Evolutionary conservation across 2,888 invertebrate genomes (phyloP).

Genomic region (Deilephila porcellus): DNA sequence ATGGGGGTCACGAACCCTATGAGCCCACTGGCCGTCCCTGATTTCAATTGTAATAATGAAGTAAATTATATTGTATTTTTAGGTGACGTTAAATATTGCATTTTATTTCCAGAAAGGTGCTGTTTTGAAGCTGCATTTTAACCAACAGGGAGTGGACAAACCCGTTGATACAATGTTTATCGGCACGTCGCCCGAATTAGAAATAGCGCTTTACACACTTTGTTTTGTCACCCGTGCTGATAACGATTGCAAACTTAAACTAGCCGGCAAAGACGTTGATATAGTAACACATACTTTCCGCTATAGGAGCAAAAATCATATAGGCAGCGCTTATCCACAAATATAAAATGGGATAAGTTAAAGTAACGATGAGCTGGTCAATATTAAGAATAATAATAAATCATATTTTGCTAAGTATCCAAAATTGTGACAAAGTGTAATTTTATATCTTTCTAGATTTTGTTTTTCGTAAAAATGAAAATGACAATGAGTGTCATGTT

Average conservation of each 20-base stretch:
- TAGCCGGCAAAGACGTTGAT: conserved; percentile 88
- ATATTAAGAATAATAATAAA: no score
- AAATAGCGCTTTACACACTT: conserved; percentile 94
- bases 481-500: neutral
- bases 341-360: conserved; percentile 47
- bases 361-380: neutral
- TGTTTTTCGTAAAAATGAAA: neutral
- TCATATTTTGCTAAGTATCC: no score
- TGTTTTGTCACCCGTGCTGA: conserved; percentile 93
- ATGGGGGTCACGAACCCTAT: no score
- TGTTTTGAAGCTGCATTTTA: conserved; percentile 89
- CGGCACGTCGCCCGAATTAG: conserved; percentile 95
- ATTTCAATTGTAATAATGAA: no score
- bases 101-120: conserved; percentile 88
- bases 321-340: conserved; percentile 93
- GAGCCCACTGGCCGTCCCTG: no score
- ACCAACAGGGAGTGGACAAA: conserved; percentile 88
- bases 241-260: conserved; percentile 88
- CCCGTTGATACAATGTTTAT: conserved; percentile 92
- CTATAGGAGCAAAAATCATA: conserved; percentile 90
- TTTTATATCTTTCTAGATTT: no score
- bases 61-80: no score
- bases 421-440: no score
- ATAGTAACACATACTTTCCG: conserved; percentile 90
- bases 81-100: neutral